A percentile compares a stretch with the other conserved stretches of the same genome.
Conservation (phyloP, 2,888 invertebrate genomes). For the Hyalella azteca region DNA sequence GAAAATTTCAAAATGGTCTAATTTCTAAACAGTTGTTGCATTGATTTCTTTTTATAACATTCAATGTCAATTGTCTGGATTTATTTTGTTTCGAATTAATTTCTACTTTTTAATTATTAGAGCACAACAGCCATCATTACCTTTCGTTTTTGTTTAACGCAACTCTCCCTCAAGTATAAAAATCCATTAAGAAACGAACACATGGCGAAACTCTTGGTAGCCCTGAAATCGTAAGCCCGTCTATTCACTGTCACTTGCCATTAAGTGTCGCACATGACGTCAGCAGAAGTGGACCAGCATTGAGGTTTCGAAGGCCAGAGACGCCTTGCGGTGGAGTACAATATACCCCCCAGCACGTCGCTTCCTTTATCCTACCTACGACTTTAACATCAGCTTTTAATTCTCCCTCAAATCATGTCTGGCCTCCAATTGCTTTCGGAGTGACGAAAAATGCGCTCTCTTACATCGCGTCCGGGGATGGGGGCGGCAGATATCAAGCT, state of each 20-base stretch:
- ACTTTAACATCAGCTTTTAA: neutral
- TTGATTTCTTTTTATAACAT: no score
- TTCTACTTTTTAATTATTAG: no score
- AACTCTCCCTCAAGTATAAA: neutral
- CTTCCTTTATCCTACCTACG: slow-evolving; percentile 8
- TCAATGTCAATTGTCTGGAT: no score
- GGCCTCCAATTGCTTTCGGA: neutral
- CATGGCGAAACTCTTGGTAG: neutral
- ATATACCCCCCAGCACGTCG: neutral
- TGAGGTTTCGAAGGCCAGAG: neutral
- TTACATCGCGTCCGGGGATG: no score
- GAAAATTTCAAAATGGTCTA: no score
- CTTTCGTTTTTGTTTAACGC: no score
- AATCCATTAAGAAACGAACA: neutral
- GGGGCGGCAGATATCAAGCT: no score
- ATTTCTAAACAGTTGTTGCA: no score
- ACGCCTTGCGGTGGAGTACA: neutral
- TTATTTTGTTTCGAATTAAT: no score
- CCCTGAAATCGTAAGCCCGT: neutral
- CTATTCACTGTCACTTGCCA: slow-evolving; percentile 11
- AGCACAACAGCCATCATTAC: no score
- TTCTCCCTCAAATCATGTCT: slow-evolving; percentile 11
- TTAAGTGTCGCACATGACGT: neutral
- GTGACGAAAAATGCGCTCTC: neutral
- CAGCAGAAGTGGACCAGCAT: neutral